Conservation (phyloP, 2,113 vertebrate genomes). For the Bubo blakistoni region DNA sequence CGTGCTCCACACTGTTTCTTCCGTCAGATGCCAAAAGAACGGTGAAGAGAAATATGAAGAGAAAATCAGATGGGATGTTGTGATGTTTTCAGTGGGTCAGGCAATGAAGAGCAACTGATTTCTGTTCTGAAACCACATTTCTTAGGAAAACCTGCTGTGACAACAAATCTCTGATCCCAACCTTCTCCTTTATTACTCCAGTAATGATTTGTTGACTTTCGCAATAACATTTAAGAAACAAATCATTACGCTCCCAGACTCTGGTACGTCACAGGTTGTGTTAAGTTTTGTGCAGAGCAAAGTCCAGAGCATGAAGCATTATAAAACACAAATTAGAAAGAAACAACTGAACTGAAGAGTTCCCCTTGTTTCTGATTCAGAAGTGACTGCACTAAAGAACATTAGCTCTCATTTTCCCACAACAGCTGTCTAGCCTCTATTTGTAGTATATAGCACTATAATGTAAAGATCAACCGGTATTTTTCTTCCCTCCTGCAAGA, state of each 20-base stretch:
- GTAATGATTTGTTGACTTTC: slow-evolving; percentile 40
- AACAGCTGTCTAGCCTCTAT: background rate
- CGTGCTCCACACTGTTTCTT: background rate
- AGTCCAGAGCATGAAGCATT: slow-evolving; percentile 36
- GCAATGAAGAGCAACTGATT: background rate
- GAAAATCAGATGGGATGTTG: background rate
- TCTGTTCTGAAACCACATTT: background rate
- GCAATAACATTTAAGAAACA: slow-evolving; percentile 9
- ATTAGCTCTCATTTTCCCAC: background rate
- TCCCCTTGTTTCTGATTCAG: slow-evolving; percentile 6
- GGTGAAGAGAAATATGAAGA: background rate
- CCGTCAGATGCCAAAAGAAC: background rate
- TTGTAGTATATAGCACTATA: background rate
- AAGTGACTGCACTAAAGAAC: background rate
- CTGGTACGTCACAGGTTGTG: slow-evolving; percentile 11
- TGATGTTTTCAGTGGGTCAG: background rate
- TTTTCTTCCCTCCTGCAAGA: background rate
- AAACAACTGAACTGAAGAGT: background rate
- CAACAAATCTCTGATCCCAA: background rate
- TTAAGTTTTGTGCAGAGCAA: slow-evolving; percentile 55
- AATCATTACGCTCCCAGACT: slow-evolving; percentile 28
- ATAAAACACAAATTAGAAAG: slow-evolving; percentile 41
- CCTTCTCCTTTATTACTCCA: slow-evolving; percentile 21
- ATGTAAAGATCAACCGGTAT: background rate
- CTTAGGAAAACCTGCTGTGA: background rate